phyloP scores from a whole-genome alignment of 2,113 vertebrate species.

The Sphyrna mokarran region DNA sequence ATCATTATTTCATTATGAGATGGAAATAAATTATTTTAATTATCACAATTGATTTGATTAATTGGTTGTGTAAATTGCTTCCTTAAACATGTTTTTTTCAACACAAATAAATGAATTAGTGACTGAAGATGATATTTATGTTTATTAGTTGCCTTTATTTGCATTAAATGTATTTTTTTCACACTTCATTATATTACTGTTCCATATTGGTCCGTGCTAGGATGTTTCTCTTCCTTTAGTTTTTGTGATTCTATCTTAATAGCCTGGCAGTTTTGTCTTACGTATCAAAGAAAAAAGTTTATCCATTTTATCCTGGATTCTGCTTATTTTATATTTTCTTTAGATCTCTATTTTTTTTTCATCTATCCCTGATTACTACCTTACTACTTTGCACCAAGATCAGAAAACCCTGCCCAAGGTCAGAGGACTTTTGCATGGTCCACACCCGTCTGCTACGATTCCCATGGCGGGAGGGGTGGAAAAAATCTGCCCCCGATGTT shows the following conservation, averaged over 20 bases:
- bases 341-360: neutral
- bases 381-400: neutral
- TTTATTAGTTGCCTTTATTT: neutral
- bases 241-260: neutral
- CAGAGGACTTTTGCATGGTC: no score
- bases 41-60: neutral
- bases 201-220: neutral
- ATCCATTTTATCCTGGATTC: neutral
- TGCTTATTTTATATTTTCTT: neutral
- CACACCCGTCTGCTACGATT: no score
- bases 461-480: no score
- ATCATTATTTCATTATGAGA: neutral
- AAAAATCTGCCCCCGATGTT: neutral
- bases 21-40: neutral
- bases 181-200: neutral
- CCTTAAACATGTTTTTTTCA: neutral
- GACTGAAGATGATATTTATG: neutral
- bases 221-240: neutral
- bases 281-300: neutral
- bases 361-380: neutral
- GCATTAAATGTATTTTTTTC: neutral
- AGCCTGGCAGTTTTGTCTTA: neutral
- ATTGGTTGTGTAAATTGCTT: neutral
- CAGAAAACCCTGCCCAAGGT: no score
- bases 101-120: neutral